A percentile compares a stretch with the other conserved stretches of the same genome.
phyloP scores from a whole-genome alignment of 1,140 invertebrate species.

The Drosophila ercepeae region DNA sequence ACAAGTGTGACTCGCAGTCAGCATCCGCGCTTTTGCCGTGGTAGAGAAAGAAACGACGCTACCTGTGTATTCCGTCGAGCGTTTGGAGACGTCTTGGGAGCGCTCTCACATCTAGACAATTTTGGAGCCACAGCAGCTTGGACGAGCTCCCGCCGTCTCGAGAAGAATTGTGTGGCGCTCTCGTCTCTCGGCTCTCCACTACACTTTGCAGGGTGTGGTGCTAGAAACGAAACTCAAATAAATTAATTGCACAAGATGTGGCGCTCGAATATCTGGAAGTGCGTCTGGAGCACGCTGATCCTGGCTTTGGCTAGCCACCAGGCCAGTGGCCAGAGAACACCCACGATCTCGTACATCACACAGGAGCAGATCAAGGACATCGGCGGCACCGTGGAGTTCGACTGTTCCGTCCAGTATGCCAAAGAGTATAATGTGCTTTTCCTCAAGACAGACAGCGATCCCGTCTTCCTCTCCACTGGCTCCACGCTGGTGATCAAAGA shows the following conservation, averaged over 20 bases:
- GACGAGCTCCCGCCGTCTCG: slow-evolving; percentile 9
- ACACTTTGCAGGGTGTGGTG: slow-evolving; percentile 63
- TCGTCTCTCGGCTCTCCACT: slow-evolving; percentile 14
- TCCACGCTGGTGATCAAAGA: slow-evolving; percentile 93
- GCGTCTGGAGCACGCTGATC: slow-evolving; percentile 39
- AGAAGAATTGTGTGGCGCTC: slow-evolving; percentile 26
- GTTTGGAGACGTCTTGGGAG: slow-evolving; percentile 39
- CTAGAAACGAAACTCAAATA: slow-evolving; percentile 32
- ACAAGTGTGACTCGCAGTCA: slow-evolving; percentile 60
- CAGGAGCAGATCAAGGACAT: slow-evolving; percentile 96
- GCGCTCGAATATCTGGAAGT: slow-evolving; percentile 30
- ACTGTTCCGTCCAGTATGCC: slow-evolving; percentile 95
- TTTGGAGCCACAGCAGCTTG: slow-evolving; percentile 38
- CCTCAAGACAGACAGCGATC: slow-evolving; percentile 87
- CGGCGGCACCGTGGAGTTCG: slow-evolving; percentile 93
- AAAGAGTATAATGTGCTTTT: slow-evolving; percentile 93
- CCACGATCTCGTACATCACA: slow-evolving; percentile 95
- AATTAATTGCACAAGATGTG: slow-evolving; percentile 43
- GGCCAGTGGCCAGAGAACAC: slow-evolving; percentile 88
- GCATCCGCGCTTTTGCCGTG: slow-evolving; percentile 60
- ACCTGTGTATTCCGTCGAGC: slow-evolving; percentile 12
- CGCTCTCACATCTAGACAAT: slow-evolving; percentile 5
- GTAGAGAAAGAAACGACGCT: slow-evolving; percentile 61
- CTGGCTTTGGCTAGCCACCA: slow-evolving; percentile 32
- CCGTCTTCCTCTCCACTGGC: slow-evolving; percentile 88